Base-by-base conservation (phyloP, 2,797 vertebrate species). In the Notolepis coatsorum region DNA sequence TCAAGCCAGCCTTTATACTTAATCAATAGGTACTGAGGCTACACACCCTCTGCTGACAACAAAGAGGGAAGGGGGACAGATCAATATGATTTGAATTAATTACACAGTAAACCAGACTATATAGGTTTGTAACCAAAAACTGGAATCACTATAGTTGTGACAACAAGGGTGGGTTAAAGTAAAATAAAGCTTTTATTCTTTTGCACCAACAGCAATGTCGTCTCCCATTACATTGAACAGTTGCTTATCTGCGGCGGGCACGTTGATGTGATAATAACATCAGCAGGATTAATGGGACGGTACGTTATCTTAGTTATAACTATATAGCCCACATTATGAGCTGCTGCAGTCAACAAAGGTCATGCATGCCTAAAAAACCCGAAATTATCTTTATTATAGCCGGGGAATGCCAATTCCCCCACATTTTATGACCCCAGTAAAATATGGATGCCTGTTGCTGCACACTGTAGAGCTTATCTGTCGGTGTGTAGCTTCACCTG, bases 371-470 rank as follows among this genome's bases (percentile, higher is more conserved):
- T 56, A 54, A 77, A 79, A 62, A 31, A 9, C 46, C 62, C n/a
- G 41, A 66, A 64, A 81, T 85, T 77, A 82, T 80, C 82, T 84
- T 86, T 71, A 73, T 81, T 71, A 77, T 80, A 72, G 69, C n/a
- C n/a, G n/a, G n/a, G n/a, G 68, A 84, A 49, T 69, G 82, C 77
- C 85, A 74, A 48, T 68, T 54, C 75, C 77, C 72, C 67, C 68
- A 47, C 71, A 73, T 80, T 88, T 79, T 80, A 80, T 56, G 75
- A 65, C 72, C 68, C 61, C 50, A 65, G 27, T 69, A 27, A 61
- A 57, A 61, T 72, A 77, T 54, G 72, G 27, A 77, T 72, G 83
- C 83, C 68, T 81, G 82, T 87, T 81, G 83, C 84, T n/a, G n/a
- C n/a, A n/a, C n/a, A 79, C 85, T 73, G 74, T 12, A 33, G 62